Evolutionary conservation across 2,888 invertebrate genomes (phyloP).

Genomic region (Amblyjoppa fuscipennis): DNA sequence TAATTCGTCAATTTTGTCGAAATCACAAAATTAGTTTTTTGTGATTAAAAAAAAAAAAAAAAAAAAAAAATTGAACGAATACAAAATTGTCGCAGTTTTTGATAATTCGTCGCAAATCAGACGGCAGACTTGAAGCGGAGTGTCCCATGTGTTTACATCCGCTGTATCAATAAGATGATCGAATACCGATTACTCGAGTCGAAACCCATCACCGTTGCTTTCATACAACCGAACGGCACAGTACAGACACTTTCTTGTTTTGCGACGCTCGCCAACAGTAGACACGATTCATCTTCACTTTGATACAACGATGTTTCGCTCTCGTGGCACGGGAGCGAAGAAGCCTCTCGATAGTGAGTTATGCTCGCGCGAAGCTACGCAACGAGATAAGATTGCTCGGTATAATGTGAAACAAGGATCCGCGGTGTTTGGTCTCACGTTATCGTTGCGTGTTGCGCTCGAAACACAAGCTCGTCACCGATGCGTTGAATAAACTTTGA

Average conservation of each 20-base stretch:
- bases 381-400: constrained; percentile 61
- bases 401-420: constrained; percentile 57
- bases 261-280: constrained; percentile 60
- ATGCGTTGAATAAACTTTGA: constrained; percentile 42
- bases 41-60: not conserved
- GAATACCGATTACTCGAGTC: constrained; percentile 42
- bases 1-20: not conserved
- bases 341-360: constrained; percentile 23
- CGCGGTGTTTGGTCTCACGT: constrained; percentile 53
- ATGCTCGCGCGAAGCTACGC: constrained; percentile 11
- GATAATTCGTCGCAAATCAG: not conserved
- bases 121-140: not conserved
- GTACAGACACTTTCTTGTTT: constrained; percentile 68
- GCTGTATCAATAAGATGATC: constrained; percentile 30
- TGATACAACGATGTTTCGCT: constrained; percentile 35
- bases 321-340: not conserved
- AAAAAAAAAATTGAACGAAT: not conserved
- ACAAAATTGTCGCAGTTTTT: not conserved
- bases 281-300: constrained; percentile 67
- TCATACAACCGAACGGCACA: constrained; percentile 37
- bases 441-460: constrained; percentile 40
- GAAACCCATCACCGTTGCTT: constrained; percentile 33
- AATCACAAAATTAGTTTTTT: not conserved
- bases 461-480: constrained; percentile 27
- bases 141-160: not conserved